These are phyloP conservation scores for Microtus pennsylvanicus DNA, from an alignment of 2,113 vertebrate genomes.

Conservation along the genomic window DNA sequence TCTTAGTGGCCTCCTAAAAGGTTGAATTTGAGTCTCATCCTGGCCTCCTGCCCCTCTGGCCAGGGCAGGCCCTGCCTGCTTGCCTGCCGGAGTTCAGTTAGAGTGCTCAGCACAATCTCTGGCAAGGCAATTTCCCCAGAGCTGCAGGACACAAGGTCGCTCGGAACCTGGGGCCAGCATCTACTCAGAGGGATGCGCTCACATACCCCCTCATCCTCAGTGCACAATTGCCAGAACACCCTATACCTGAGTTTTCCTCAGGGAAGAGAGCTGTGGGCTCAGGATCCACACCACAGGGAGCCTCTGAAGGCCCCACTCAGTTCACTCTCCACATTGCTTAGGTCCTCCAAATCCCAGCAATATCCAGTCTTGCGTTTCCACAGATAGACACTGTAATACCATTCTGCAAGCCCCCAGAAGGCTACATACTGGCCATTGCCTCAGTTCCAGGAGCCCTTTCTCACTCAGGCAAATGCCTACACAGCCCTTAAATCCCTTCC, in stretches of 20 bases:
- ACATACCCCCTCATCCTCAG: neutral
- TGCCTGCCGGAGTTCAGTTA: too few species aligned
- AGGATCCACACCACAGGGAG: neutral
- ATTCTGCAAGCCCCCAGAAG: neutral
- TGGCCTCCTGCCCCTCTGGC: too few species aligned
- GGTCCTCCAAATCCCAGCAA: neutral
- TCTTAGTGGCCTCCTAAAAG: too few species aligned
- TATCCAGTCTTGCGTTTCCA: neutral
- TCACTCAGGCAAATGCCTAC: neutral
- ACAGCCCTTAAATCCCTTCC: neutral
- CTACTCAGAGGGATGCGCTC: neutral
- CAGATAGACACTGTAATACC: neutral
- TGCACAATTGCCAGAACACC: neutral
- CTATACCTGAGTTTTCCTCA: neutral
- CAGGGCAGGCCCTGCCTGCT: too few species aligned
- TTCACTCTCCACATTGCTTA: neutral
- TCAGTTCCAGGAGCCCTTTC: neutral
- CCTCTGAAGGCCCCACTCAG: neutral
- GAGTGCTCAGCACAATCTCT: too few species aligned
- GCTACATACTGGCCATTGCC: neutral
- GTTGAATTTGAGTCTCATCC: too few species aligned
- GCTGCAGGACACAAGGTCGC: neutral
- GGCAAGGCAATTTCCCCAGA: neutral
- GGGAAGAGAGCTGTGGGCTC: neutral
- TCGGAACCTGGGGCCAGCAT: neutral